Percentiles rank a stretch among this genome's conserved stretches.
These are phyloP conservation scores for Thunnus albacares DNA, from an alignment of 2,797 vertebrate species.

Conservation along the genomic window DNA sequence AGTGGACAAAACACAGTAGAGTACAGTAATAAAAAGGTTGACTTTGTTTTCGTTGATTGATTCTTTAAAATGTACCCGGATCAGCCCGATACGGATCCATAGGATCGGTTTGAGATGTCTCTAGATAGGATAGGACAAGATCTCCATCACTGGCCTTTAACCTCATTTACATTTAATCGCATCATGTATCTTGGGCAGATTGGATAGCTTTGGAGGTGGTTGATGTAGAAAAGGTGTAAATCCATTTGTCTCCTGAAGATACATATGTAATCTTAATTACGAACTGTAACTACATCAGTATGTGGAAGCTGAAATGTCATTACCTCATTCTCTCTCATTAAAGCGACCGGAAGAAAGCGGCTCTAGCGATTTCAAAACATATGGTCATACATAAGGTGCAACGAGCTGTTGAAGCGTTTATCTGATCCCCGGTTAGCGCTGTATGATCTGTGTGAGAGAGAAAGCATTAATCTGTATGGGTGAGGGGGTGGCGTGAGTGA, in stretches of 20 bases:
- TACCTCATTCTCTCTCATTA: neutral
- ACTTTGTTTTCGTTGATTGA: too few relatives aligned
- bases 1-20: too few relatives aligned
- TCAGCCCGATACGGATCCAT: too few relatives aligned
- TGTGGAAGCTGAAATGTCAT: neutral
- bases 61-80: too few relatives aligned
- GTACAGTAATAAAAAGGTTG: too few relatives aligned
- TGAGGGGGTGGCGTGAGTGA: neutral
- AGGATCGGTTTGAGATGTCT: too few relatives aligned
- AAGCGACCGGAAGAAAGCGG: neutral
- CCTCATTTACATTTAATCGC: neutral
- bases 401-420: neutral
- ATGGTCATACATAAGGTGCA: neutral
- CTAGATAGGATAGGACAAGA: neutral
- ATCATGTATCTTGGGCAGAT: neutral
- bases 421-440: neutral
- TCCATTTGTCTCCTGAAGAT: neutral
- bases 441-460: neutral
- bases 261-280: neutral
- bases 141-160: constrained; percentile 4
- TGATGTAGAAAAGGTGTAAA: neutral
- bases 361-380: neutral
- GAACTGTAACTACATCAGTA: neutral
- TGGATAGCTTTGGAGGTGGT: neutral
- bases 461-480: neutral